These are phyloP conservation scores for Orius insidiosus DNA, from an alignment of 1,140 invertebrate species.

Conservation along the genomic window DNA sequence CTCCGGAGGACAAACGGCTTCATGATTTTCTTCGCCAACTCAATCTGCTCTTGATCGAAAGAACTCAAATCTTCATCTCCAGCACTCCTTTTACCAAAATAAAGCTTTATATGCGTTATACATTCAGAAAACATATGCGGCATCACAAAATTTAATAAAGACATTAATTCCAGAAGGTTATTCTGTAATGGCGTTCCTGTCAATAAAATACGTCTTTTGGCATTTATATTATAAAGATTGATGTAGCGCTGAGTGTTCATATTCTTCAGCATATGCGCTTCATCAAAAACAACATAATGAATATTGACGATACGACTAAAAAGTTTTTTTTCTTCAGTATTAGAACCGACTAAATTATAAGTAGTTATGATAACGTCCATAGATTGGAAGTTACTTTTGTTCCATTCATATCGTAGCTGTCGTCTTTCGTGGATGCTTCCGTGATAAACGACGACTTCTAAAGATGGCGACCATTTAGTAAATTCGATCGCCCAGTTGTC, in stretches of 20 bases:
- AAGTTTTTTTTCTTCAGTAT: conserved; percentile 67
- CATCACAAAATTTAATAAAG: conserved; percentile 88
- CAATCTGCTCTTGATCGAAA: conserved; percentile 76
- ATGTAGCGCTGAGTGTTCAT: conserved; percentile 84
- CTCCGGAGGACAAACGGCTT: conserved; percentile 86
- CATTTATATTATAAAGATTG: conserved; percentile 72
- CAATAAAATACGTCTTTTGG: conserved; percentile 60
- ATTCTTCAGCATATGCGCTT: conserved; percentile 96
- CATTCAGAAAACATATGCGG: conserved; percentile 82
- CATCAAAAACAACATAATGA: conserved; percentile 89
- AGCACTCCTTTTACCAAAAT: conserved; percentile 44
- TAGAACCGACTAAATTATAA: conserved; percentile 61
- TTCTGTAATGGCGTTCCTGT: conserved; percentile 93
- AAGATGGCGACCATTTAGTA: conserved; percentile 60
- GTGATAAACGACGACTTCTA: conserved; percentile 73
- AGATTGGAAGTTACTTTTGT: conserved; percentile 52
- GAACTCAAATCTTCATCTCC: conserved; percentile 34
- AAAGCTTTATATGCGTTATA: conserved; percentile 67
- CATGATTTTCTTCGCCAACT: conserved; percentile 88
- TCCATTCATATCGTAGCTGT: conserved; percentile 52
- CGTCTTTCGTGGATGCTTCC: conserved; percentile 70
- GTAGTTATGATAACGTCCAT: conserved; percentile 79
- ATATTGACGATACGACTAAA: conserved; percentile 78
- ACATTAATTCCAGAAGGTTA: conserved; percentile 89
- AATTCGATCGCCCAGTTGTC: conserved; percentile 84